Evolutionary conservation across 30 jellyfish, hydroid and myxozoan genomes (phyloP).

Genomic region (Aurelia coerulea): DNA sequence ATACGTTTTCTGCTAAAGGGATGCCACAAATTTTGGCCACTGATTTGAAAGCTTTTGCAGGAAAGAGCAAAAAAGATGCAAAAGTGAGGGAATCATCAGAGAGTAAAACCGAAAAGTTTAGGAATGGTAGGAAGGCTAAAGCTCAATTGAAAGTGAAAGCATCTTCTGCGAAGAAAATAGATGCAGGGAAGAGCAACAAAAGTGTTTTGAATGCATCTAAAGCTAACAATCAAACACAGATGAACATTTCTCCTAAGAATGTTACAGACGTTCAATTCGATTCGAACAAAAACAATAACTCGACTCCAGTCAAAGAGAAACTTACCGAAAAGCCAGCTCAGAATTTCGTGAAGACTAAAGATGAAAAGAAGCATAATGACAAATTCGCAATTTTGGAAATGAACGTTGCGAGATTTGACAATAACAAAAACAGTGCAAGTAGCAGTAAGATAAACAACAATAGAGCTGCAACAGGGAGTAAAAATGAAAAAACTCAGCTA

Average conservation of each 20-base stretch:
- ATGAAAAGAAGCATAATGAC: neutral
- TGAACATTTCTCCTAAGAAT: too few relatives aligned
- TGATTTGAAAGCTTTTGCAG: conserved; percentile 13
- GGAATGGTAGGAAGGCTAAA: neutral
- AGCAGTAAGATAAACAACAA: neutral
- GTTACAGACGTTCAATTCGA: too few relatives aligned
- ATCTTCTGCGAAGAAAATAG: too few relatives aligned
- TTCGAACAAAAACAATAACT: too few relatives aligned
- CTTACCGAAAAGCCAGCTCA: neutral
- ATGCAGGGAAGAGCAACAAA: too few relatives aligned
- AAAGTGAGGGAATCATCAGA: neutral
- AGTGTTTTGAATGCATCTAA: too few relatives aligned
- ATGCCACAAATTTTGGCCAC: conserved; percentile 14
- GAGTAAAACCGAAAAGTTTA: neutral
- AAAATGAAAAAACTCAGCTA: neutral
- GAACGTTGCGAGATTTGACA: neutral
- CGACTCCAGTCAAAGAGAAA: too few relatives aligned
- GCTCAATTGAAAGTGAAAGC: too few relatives aligned
- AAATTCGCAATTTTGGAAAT: neutral
- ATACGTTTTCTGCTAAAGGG: conserved; percentile 13
- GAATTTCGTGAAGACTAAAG: neutral
- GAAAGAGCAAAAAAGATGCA: neutral
- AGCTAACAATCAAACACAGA: too few relatives aligned
- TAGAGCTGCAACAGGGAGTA: neutral
- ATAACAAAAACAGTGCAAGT: neutral